These are phyloP conservation scores for Falco biarmicus DNA, from an alignment of 2,797 vertebrate genomes.

Conservation along the genomic window DNA sequence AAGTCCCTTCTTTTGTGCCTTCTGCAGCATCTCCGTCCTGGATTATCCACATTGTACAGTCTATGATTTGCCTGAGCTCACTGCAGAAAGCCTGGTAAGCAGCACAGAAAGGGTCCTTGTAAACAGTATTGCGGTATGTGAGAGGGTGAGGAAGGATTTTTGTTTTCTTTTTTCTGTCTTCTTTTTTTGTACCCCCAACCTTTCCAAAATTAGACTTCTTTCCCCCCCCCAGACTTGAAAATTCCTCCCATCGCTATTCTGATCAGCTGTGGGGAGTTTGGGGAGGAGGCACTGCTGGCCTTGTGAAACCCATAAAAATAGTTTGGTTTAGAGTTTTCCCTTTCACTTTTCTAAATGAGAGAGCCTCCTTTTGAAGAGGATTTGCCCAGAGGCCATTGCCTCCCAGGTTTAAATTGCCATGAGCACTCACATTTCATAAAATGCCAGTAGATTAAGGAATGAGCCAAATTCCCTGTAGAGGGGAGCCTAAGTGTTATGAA, in stretches of 20 bases:
- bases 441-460: background rate
- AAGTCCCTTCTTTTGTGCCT: background rate
- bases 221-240: background rate
- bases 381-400: background rate
- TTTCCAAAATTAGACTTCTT: background rate
- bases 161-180: background rate
- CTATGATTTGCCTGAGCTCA: slow-evolving; percentile 93
- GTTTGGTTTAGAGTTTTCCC: background rate
- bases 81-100: slow-evolving; percentile 94
- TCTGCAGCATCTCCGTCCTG: slow-evolving; percentile 87
- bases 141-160: background rate
- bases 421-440: background rate
- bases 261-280: background rate
- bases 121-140: background rate
- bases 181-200: background rate
- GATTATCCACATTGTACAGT: slow-evolving; percentile 92
- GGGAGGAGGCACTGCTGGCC: background rate
- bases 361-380: background rate
- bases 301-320: background rate
- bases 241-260: background rate
- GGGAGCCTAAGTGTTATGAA: background rate
- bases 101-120: background rate
- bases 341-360: background rate
- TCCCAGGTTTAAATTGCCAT: background rate
- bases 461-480: background rate